phyloP scores from a whole-genome alignment of 2,888 invertebrate genomes.

The Mesoligia furuncula region DNA sequence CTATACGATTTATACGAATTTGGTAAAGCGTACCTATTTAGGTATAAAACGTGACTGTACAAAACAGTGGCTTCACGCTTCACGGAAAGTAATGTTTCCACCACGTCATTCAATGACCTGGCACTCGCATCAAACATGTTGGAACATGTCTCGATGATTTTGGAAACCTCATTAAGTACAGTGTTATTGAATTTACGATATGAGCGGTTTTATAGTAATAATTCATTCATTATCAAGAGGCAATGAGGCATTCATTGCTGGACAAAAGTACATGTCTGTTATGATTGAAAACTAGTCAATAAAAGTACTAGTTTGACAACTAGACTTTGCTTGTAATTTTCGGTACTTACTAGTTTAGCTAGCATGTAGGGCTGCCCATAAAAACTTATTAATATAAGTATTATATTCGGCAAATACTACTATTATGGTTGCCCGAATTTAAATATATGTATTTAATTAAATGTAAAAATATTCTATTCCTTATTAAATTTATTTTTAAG shows the following conservation, averaged over 20 bases:
- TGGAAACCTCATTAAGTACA: conserved; percentile 39
- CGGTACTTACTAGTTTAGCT: neutral
- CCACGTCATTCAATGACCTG: conserved; percentile 48
- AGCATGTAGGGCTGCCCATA: neutral
- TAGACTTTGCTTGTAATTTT: neutral
- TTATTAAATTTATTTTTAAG: neutral
- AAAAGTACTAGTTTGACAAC: neutral
- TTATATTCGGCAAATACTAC: neutral
- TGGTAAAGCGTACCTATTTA: no score
- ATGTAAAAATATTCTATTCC: neutral
- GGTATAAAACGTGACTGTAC: conserved; percentile 4
- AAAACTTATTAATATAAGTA: neutral
- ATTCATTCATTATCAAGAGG: conserved; percentile 22
- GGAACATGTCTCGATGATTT: conserved; percentile 51
- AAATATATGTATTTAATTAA: neutral
- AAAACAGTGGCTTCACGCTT: conserved; percentile 28
- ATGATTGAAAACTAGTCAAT: neutral
- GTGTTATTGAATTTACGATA: conserved; percentile 34
- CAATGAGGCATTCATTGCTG: neutral
- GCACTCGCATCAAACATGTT: conserved; percentile 47
- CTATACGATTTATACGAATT: neutral
- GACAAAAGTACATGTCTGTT: neutral
- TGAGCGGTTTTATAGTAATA: conserved; percentile 36
- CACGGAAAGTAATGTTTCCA: conserved; percentile 37
- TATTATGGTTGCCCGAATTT: conserved; percentile 12